These are phyloP conservation scores for Oreochromis grahami DNA, from an alignment of 2,797 vertebrate species.

Conservation along the genomic window DNA sequence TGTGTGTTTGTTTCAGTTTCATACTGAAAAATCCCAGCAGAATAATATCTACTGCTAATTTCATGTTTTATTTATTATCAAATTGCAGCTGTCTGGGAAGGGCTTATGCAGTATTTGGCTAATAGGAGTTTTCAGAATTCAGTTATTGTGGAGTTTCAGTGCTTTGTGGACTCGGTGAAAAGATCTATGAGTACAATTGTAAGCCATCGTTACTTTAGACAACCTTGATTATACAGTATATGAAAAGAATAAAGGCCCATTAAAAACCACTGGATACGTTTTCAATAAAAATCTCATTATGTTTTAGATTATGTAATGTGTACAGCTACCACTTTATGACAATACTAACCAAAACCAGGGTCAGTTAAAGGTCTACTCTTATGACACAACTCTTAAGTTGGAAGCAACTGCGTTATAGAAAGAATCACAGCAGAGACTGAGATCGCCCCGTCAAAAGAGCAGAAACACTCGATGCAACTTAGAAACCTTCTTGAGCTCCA, in stretches of 20 bases:
- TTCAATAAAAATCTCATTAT: background rate
- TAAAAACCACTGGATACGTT: background rate
- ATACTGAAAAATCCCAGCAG: background rate
- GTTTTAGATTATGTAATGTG: background rate
- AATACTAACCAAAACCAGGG: background rate
- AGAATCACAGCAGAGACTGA: background rate
- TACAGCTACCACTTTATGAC: background rate
- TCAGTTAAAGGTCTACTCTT: background rate
- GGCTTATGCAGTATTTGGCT: background rate
- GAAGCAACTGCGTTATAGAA: fast-evolving
- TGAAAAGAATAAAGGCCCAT: background rate
- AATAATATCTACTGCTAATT: constrained; percentile 23
- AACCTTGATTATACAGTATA: background rate
- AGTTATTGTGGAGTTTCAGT: background rate
- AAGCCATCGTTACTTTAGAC: background rate
- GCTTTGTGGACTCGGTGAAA: background rate
- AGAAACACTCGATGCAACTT: background rate
- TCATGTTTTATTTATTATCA: constrained; percentile 44
- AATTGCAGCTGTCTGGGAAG: background rate
- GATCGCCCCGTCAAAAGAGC: background rate
- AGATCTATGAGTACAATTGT: background rate
- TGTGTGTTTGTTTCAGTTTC: background rate
- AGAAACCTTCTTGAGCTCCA: background rate
- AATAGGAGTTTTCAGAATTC: background rate
- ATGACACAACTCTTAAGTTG: background rate